Conservation (phyloP, 2,888 invertebrate species). For the Eubasilissa splendida region DNA sequence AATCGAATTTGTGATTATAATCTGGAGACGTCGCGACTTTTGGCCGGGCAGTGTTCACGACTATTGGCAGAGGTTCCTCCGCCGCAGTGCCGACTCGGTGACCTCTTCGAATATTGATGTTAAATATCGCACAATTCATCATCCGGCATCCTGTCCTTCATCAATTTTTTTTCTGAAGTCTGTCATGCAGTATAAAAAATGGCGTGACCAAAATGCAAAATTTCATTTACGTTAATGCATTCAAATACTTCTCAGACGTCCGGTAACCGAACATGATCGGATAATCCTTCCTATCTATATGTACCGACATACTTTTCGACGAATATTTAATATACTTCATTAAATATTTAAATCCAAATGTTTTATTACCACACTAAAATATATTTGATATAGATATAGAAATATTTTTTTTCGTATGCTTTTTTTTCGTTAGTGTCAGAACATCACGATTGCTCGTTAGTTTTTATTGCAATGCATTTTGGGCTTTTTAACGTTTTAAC, state of each 20-base stretch:
- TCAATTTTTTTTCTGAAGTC: neutral
- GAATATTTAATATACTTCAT: too few relatives aligned
- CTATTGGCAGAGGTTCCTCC: slow-evolving; percentile 18
- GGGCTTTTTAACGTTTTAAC: too few relatives aligned
- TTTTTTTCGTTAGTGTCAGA: too few relatives aligned
- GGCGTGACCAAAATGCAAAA: slow-evolving; percentile 26
- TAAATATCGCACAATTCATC: neutral
- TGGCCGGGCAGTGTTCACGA: neutral
- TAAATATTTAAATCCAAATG: too few relatives aligned
- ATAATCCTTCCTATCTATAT: too few relatives aligned
- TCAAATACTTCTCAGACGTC: neutral
- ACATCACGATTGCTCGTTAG: too few relatives aligned
- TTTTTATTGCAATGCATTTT: too few relatives aligned
- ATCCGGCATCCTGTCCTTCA: slow-evolving; percentile 7
- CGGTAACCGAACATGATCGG: neutral
- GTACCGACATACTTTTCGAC: too few relatives aligned
- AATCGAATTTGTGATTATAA: slow-evolving; percentile 7
- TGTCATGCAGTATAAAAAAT: slow-evolving; percentile 1
- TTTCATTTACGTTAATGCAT: slow-evolving; percentile 3
- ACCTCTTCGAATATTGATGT: slow-evolving; percentile 27
- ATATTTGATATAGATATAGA: too few relatives aligned
- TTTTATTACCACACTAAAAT: too few relatives aligned
- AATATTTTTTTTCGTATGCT: too few relatives aligned
- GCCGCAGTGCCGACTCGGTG: neutral
- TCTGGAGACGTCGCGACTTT: neutral